phyloP scores from a whole-genome alignment of 37 sponge, comb jelly and placozoan species.

The Halisarca cf. caerulea region DNA sequence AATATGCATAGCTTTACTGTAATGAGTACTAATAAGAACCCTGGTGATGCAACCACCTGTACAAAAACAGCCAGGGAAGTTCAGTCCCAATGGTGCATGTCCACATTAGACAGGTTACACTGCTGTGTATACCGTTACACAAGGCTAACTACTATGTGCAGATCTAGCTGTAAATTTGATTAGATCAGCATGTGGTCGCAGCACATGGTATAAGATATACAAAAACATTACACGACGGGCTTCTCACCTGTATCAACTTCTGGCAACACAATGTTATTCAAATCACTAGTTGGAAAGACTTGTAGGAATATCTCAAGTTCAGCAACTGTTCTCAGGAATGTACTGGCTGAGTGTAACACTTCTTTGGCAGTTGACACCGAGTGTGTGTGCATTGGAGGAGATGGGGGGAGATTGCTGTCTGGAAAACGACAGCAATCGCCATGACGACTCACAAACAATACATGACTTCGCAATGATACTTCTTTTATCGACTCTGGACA shows the following conservation, averaged over 20 bases:
- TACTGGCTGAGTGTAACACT: background rate
- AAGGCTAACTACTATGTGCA: too few relatives aligned
- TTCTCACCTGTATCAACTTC: background rate
- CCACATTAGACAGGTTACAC: too few relatives aligned
- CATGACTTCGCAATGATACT: background rate
- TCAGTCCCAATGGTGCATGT: too few relatives aligned
- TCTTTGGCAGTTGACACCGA: background rate
- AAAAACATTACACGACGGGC: too few relatives aligned
- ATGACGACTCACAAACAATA: slow-evolving; percentile 14
- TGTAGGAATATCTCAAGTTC: background rate
- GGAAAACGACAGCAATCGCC: slow-evolving; percentile 21
- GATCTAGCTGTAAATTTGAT: too few relatives aligned
- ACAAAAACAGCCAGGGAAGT: too few relatives aligned
- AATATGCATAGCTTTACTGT: too few relatives aligned
- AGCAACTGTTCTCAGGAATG: background rate
- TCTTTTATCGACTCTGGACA: slow-evolving; percentile 1
- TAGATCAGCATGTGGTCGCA: too few relatives aligned
- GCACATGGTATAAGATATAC: too few relatives aligned
- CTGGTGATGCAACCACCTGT: too few relatives aligned
- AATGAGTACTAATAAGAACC: too few relatives aligned
- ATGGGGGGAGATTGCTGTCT: slow-evolving; percentile 2
- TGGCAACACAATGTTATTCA: background rate
- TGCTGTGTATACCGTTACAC: too few relatives aligned
- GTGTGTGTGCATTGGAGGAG: slow-evolving; percentile 8
- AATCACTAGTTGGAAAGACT: background rate